Conservation (phyloP, 2,797 vertebrate genomes). For the Lerista edwardsae region DNA sequence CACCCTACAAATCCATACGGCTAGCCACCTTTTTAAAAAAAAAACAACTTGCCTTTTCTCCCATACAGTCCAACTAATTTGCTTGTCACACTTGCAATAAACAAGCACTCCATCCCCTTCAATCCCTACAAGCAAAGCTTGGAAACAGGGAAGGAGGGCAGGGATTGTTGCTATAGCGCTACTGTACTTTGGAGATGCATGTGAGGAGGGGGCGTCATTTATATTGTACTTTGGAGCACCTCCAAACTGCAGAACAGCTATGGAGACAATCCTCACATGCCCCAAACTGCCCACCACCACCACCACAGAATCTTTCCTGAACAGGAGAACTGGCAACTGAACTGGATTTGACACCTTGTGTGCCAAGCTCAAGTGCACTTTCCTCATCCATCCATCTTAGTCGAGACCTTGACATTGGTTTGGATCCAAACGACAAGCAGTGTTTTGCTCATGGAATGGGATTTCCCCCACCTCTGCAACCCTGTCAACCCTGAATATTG, state of each 20-base stretch:
- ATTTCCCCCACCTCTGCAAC: background rate
- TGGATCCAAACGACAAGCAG: background rate
- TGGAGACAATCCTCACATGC: background rate
- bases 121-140: background rate
- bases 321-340: background rate
- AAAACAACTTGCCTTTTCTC: background rate
- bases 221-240: no score
- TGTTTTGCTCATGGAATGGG: background rate
- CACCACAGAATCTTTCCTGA: background rate
- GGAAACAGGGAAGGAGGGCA: background rate
- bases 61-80: background rate
- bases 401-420: background rate
- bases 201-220: no score
- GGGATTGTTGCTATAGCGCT: no score
- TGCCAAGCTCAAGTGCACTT: background rate
- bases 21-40: background rate
- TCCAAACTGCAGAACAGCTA: no score
- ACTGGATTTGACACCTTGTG: background rate
- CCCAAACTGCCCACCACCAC: background rate
- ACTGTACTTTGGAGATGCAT: no score
- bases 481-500: background rate
- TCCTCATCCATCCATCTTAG: background rate
- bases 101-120: background rate
- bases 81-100: background rate
- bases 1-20: no score